Conservation (phyloP, 2,113 vertebrate genomes). For the Proterorhinus semilunaris region DNA sequence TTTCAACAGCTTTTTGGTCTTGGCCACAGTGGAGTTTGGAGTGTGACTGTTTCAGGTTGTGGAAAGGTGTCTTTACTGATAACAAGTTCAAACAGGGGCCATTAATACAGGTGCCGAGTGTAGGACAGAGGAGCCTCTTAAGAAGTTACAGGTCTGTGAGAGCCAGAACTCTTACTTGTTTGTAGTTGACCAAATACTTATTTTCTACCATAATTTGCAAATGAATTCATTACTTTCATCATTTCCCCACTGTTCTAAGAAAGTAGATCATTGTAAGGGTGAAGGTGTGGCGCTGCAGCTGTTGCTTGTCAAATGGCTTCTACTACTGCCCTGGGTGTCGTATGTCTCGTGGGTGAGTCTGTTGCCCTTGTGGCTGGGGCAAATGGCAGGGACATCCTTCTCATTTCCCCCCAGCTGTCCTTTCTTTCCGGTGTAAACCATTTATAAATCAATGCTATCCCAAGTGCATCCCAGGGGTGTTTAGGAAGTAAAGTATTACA, state of each 20-base stretch:
- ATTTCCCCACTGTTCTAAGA: not conserved
- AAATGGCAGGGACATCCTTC: constrained; percentile 57
- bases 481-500: not conserved
- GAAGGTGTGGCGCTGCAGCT: constrained; percentile 48
- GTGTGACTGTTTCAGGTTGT: too few relatives aligned
- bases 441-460: constrained; percentile 24
- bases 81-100: too few relatives aligned
- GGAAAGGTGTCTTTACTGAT: too few relatives aligned
- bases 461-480: not conserved
- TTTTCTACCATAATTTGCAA: too few relatives aligned
- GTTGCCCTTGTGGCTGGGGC: constrained; percentile 37
- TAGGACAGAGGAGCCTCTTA: too few relatives aligned
- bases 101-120: too few relatives aligned
- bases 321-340: constrained; percentile 35
- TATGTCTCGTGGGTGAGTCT: constrained; percentile 18
- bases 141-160: too few relatives aligned
- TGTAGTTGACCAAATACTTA: too few relatives aligned
- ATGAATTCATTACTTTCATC: too few relatives aligned
- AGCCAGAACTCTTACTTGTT: too few relatives aligned
- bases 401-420: constrained; percentile 63
- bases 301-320: constrained; percentile 49
- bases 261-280: not conserved
- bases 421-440: constrained; percentile 38
- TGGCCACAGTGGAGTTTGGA: too few relatives aligned
- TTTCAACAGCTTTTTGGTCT: too few relatives aligned